Base-by-base conservation (phyloP, 2,888 invertebrate species). In the Tinea pellionella region DNA sequence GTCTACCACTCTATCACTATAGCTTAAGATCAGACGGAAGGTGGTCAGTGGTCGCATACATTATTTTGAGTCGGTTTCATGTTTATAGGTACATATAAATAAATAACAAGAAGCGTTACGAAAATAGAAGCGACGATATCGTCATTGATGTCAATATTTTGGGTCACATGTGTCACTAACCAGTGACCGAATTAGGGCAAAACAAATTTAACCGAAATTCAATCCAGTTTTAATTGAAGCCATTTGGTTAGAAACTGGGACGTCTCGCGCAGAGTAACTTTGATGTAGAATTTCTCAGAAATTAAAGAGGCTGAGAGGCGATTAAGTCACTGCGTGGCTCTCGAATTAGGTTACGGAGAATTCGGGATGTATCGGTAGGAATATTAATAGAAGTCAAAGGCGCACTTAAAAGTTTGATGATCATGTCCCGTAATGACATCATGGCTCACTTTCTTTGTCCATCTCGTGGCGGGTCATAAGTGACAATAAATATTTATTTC, bases 261-360 rank as follows among this genome's bases (percentile, higher is more conserved):
- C 53, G 18, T 24, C 16, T 24, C 24, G 19, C 12, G 24, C 53
- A 8, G 9, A 16, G 13, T 51, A 51, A 51, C 53, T 53, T 47
- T 53, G 53, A 53, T 53, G 18, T 15, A 47, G n/a, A n/a, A 53
- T 9, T 53, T 53, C 53, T 24, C 3, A 53, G 53, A 53, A 53
- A 24, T 53, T 53, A 53, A 53, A 9, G 24, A 53, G 24, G 19
- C 18, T 24, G 53, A 51, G 18, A 16, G 9, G 13, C 15, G 11
- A 53, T 53, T 24, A 53, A 24, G 53, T 24, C 53, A 53, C 24
- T 53, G 16, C 19, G 53, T 24, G 47, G 6, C 12, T 4, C 13
- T 47, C 47, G 13, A 47, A 47, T 16, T 47, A 16, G 47, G 47
- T 47, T 47, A 47, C 47, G 47, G 47, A 16, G 47, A 47, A 47